A percentile compares a stretch with the other conserved stretches of the same genome.
phyloP scores from a whole-genome alignment of 2,888 invertebrate species.

The Andrena bucephala region DNA sequence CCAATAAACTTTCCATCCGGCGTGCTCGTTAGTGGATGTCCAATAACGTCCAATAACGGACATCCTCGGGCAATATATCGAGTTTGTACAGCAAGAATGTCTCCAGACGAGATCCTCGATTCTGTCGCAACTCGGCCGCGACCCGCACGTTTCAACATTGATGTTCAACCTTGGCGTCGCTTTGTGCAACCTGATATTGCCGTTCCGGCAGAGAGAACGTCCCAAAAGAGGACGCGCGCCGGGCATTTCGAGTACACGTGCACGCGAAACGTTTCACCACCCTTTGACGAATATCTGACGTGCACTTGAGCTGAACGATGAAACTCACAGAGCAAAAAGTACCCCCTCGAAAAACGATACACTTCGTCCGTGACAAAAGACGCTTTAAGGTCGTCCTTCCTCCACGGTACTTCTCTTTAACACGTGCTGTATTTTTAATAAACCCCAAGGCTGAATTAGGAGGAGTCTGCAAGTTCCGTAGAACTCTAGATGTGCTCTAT shows the following conservation, averaged over 20 bases:
- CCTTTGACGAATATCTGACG: slow-evolving; percentile 63
- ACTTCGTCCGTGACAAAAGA: slow-evolving; percentile 30
- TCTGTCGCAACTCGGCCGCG: slow-evolving; percentile 64
- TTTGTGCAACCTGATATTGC: slow-evolving; percentile 68
- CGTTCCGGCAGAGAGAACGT: slow-evolving; percentile 36
- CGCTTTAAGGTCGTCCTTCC: slow-evolving; percentile 22
- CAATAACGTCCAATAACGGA: slow-evolving; percentile 76
- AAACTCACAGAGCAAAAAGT: slow-evolving; percentile 58
- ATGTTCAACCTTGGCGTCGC: slow-evolving; percentile 64
- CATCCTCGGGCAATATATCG: slow-evolving; percentile 75
- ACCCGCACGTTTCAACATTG: slow-evolving; percentile 63
- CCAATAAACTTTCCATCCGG: slow-evolving; percentile 75
- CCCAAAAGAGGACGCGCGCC: slow-evolving; percentile 52
- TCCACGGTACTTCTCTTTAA: not conserved
- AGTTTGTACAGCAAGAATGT: slow-evolving; percentile 70
- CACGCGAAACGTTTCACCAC: slow-evolving; percentile 44
- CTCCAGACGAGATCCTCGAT: slow-evolving; percentile 63
- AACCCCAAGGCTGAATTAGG: too few relatives aligned
- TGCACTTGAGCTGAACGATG: slow-evolving; percentile 37
- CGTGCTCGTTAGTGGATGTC: slow-evolving; percentile 77
- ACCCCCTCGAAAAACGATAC: slow-evolving; percentile 43
- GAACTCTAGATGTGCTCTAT: too few relatives aligned
- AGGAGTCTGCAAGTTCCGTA: too few relatives aligned
- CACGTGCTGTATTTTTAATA: not conserved
- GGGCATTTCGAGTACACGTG: slow-evolving; percentile 46